Evolutionary conservation across 2,888 invertebrate genomes (phyloP).

Genomic region (Dysmachus trigonus): DNA sequence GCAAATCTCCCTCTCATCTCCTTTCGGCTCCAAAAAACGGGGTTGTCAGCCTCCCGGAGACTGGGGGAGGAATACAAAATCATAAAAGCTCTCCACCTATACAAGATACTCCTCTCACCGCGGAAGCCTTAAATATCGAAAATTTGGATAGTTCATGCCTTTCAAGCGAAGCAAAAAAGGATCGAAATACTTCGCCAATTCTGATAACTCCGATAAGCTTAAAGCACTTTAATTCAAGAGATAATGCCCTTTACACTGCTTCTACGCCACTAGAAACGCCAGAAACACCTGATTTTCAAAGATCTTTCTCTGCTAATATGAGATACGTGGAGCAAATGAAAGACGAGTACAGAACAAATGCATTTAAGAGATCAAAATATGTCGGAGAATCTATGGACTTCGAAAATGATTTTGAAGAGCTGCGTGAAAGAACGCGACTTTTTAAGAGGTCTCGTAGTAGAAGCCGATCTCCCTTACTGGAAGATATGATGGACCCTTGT

Average conservation of each 20-base stretch:
- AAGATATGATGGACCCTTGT: constrained; percentile 45
- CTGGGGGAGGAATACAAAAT: neutral
- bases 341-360: constrained; percentile 51
- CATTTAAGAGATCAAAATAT: constrained; percentile 61
- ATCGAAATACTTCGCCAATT: neutral
- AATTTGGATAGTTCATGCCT: neutral
- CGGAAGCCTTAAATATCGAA: neutral
- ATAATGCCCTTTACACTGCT: neutral
- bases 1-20: neutral
- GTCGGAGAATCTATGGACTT: constrained; percentile 61
- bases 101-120: neutral
- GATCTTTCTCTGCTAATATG: constrained; percentile 56
- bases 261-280: neutral
- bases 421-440: constrained; percentile 57
- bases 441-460: constrained; percentile 60
- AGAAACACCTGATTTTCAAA: constrained; percentile 53
- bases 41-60: constrained; percentile 1
- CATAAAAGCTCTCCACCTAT: neutral
- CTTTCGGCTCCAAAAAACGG: constrained; percentile 42
- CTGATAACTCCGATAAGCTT: neutral
- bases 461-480: constrained; percentile 57
- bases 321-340: constrained; percentile 56
- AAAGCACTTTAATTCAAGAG: neutral
- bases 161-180: neutral
- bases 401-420: constrained; percentile 55